phyloP scores from a whole-genome alignment of 92 coral and sea anemone species.

The Nematostella vectensis region DNA sequence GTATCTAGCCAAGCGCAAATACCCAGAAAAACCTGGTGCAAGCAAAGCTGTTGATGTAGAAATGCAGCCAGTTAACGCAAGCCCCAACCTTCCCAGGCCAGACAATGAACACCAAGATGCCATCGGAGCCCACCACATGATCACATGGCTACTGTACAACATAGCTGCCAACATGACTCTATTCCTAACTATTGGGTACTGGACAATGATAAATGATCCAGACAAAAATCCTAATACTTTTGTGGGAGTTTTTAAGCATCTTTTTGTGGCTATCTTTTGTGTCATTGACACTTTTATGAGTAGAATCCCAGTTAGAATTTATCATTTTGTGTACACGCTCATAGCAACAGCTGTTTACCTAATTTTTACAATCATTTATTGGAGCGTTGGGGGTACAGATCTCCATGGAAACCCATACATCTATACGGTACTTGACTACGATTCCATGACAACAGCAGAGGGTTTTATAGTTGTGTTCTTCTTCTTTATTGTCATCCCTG shows the following conservation, averaged over 20 bases:
- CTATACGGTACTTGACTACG: background rate
- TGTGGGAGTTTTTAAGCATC: background rate
- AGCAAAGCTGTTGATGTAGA: background rate
- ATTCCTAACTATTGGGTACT: background rate
- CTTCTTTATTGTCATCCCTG: slow-evolving; percentile 1
- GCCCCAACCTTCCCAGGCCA: background rate
- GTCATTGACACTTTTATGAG: background rate
- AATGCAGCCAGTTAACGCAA: background rate
- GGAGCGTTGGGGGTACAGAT: background rate
- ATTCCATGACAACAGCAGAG: background rate
- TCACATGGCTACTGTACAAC: background rate
- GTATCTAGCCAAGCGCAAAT: background rate
- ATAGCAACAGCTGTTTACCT: background rate
- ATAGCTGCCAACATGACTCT: background rate
- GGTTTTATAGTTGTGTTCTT: background rate
- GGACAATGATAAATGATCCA: background rate
- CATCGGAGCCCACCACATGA: background rate
- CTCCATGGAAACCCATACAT: background rate
- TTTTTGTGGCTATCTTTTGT: background rate
- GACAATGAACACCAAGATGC: background rate
- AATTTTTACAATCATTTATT: background rate
- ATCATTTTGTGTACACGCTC: background rate
- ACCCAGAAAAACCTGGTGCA: background rate
- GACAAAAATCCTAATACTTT: background rate
- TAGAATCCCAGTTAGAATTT: background rate